These are phyloP conservation scores for Pterocles orientalis DNA, from an alignment of 2,113 vertebrate species.

Conservation along the genomic window DNA sequence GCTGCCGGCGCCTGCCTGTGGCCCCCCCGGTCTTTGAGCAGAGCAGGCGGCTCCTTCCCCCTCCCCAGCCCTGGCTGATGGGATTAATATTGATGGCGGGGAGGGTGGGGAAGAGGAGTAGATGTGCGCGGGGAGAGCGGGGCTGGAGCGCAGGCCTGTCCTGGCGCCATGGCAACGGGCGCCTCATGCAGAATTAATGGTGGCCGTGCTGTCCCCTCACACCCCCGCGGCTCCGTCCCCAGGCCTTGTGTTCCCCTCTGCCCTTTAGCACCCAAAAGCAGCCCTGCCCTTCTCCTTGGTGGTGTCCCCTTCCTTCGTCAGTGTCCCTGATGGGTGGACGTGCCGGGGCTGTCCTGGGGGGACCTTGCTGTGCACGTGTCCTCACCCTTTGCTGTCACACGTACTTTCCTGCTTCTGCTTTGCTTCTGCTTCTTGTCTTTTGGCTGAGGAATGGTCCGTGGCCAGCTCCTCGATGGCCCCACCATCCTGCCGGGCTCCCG, in stretches of 20 bases:
- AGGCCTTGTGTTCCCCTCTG: not conserved
- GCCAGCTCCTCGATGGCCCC: not conserved
- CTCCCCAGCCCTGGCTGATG: not conserved
- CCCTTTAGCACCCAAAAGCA: not conserved
- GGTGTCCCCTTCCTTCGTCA: not conserved
- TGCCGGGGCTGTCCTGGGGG: not conserved
- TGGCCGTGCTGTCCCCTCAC: constrained; percentile 65
- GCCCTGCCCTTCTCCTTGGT: not conserved
- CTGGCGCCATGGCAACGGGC: constrained; percentile 74
- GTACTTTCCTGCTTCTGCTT: not conserved
- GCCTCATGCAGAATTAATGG: constrained; percentile 84
- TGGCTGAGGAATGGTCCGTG: not conserved
- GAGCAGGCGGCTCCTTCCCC: not conserved
- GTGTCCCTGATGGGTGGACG: accelerated
- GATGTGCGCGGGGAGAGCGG: constrained; percentile 39
- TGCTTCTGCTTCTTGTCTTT: not conserved
- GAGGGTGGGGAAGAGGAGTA: not conserved
- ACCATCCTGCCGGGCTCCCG: too few relatives aligned
- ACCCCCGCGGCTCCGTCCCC: not conserved
- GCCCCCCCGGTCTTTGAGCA: not conserved
- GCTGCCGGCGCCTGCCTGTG: accelerated
- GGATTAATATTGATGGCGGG: constrained; percentile 29
- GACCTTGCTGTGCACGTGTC: not conserved
- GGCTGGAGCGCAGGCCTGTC: constrained; percentile 69
- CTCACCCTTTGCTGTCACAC: accelerated